Base-by-base conservation (phyloP, 2,113 vertebrate species). In the Zosterops japonicus region DNA sequence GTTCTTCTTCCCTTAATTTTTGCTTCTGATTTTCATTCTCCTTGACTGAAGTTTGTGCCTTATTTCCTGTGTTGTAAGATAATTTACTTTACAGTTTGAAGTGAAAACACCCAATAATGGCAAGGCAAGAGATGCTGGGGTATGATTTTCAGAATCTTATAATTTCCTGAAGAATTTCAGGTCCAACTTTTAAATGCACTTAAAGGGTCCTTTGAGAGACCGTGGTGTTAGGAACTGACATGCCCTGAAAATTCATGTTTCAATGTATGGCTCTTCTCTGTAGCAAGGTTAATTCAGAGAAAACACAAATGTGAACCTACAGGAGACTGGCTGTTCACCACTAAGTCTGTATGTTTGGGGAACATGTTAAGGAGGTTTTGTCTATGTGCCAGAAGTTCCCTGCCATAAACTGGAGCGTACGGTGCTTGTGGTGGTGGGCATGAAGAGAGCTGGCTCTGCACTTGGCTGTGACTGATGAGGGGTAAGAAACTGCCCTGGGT, bases 341-440 rank as follows among this genome's bases (percentile, higher is more conserved):
- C 39, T 64, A 59, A 41, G 6, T 39, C 63, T 65, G 2, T 60
- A 14, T 50, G 5, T 63, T 46, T 13, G 7, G 25, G 36, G 18
- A 83, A 63, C 55, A 21, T 56, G 17, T 29, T 39, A 42, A 70
- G 59, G 55, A 31, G 0, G 9, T 72, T 78, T 94, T 77, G 31
- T 59, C 23, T 67, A 2, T 31, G 23, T 63, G 55, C 21, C 47
- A 70, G 24, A 86, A 86, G 31, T 46, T 36, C 7, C 52, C 83
- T 70, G 25, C 5, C 15, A 1, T 70, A 63, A 83, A 36, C 33
- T 28, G 36, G 28, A 64, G 24, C 0, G 0, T 12, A 60, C 35
- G 28, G 36, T 57, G 46, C 47, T 27, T 0, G 0, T 16, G 64
- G 55, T 18, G 14, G 55, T 74, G 59, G 29, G 21, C 24, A 28